Evolutionary conservation across 2,113 vertebrate genomes (phyloP).

Genomic region (Albula glossodonta): DNA sequence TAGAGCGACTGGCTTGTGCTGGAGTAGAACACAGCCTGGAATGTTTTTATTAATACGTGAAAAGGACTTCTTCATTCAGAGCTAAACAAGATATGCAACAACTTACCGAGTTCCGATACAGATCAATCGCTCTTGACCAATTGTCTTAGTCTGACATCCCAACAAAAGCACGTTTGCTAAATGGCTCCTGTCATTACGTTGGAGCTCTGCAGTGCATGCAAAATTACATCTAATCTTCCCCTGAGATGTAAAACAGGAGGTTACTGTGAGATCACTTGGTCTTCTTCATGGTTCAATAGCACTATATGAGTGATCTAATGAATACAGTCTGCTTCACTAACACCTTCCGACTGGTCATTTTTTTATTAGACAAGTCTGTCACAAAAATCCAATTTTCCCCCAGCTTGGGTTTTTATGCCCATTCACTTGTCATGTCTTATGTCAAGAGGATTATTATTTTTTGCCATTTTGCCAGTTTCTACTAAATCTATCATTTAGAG

Average conservation of each 20-base stretch:
- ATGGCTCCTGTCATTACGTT: conserved; percentile 63
- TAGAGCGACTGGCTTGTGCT: too few species aligned
- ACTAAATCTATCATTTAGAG: conserved; percentile 68
- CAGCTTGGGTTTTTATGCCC: conserved; percentile 63
- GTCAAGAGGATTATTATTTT: conserved; percentile 61
- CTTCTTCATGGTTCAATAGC: conserved; percentile 69
- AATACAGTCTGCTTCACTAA: conserved; percentile 68
- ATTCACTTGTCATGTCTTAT: conserved; percentile 69
- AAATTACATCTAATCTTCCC: conserved; percentile 70
- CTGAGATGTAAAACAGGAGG: conserved; percentile 72
- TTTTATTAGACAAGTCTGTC: conserved; percentile 63
- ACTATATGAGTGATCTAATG: conserved; percentile 70
- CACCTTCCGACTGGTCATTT: conserved; percentile 69
- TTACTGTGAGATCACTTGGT: conserved; percentile 75
- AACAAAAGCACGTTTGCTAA: conserved; percentile 44
- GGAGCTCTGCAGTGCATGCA: conserved; percentile 58
- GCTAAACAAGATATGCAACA: not conserved
- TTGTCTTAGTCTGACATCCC: not conserved
- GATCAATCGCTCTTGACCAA: not conserved
- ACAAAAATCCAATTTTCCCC: conserved; percentile 76
- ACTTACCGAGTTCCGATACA: not conserved
- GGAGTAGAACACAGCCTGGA: too few species aligned
- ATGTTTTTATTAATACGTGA: too few species aligned
- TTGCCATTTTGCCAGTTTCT: conserved; percentile 54
- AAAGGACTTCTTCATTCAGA: too few species aligned